Evolutionary conservation across 2,888 invertebrate species (phyloP).

Genomic region (Amblyjoppa fuscipennis): DNA sequence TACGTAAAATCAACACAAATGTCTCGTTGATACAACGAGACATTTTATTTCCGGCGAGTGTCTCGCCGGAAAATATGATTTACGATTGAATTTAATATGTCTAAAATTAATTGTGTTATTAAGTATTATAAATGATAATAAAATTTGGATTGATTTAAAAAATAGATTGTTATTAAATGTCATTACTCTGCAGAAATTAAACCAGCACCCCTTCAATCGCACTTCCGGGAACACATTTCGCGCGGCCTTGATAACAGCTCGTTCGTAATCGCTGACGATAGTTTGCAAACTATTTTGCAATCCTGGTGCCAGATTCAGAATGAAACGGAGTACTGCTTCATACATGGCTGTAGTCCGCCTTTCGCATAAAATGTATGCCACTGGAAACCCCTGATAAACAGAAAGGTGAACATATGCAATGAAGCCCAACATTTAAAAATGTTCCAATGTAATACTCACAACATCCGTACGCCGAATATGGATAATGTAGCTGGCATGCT

Average conservation of each 20-base stretch:
- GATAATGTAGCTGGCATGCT: not conserved
- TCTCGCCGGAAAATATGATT: too few relatives aligned
- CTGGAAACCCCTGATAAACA: too few relatives aligned
- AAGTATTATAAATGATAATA: too few relatives aligned
- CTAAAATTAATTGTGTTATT: too few relatives aligned
- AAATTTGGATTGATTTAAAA: too few relatives aligned
- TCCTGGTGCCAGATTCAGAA: not conserved
- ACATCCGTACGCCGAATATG: not conserved
- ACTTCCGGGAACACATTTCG: not conserved
- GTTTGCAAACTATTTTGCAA: not conserved
- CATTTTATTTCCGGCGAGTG: not conserved
- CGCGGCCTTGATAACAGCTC: not conserved
- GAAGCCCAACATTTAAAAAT: too few relatives aligned
- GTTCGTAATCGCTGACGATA: constrained; percentile 8
- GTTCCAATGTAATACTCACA: not conserved
- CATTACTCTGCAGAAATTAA: not conserved
- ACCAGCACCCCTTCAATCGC: not conserved
- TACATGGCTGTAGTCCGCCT: not conserved
- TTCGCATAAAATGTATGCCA: not conserved
- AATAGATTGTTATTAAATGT: too few relatives aligned
- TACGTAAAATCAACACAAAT: not conserved
- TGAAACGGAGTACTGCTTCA: not conserved
- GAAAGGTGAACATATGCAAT: too few relatives aligned
- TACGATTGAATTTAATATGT: too few relatives aligned
- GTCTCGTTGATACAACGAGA: not conserved